Conservation (phyloP, 2,113 vertebrate genomes). For the Pseudonaja textilis region DNA sequence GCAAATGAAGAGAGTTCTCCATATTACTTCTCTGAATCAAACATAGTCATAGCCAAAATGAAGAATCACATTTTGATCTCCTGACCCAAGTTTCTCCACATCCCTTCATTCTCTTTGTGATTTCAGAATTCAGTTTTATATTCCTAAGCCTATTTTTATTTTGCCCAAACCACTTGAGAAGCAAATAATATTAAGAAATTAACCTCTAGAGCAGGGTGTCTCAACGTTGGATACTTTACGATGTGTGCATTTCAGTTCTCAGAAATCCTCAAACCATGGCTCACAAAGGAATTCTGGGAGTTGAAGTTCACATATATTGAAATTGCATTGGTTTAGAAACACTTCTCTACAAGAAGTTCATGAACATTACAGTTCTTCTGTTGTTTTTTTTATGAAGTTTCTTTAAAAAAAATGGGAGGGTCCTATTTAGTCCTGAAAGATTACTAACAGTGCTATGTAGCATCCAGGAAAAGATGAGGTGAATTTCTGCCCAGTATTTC, state of each 20-base stretch:
- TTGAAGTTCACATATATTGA: neutral
- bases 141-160: neutral
- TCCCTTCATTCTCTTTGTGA: neutral
- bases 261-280: neutral
- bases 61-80: neutral
- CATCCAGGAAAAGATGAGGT: neutral
- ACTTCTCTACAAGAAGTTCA: neutral
- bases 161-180: neutral
- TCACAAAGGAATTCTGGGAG: neutral
- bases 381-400: neutral
- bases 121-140: neutral
- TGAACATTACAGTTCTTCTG: neutral
- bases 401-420: neutral
- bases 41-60: neutral
- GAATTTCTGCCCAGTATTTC: neutral
- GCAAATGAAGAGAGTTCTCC: neutral
- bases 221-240: neutral
- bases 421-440: neutral
- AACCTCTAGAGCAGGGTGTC: neutral
- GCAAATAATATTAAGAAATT: neutral
- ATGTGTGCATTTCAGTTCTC: neutral
- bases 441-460: neutral
- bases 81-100: too few species aligned
- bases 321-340: neutral
- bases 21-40: neutral